Evolutionary conservation across 2,888 invertebrate genomes (phyloP), one percentile per base, ranked within the genome.

Genomic region (Anoplius nigerrimus): DNA sequence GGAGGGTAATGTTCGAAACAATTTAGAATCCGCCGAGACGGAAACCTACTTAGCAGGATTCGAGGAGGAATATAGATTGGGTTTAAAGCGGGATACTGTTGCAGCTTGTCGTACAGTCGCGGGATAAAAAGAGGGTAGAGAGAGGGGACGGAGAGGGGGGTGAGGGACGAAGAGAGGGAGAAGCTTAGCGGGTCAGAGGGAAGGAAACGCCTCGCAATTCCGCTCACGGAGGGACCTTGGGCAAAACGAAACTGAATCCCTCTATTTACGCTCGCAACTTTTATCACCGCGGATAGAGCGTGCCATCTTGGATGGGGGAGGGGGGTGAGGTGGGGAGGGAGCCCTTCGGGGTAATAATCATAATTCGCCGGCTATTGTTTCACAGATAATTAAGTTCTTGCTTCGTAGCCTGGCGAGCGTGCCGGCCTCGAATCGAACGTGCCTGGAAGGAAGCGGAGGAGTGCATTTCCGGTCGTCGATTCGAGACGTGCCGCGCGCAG

Each of bases 311-410:
- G n/a, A n/a, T n/a, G n/a, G n/a, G n/a, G n/a, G n/a, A n/a, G n/a
- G n/a, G n/a, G n/a, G n/a, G n/a, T n/a, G n/a, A 57, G 62, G 18
- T 18, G 24, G 48, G 70, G 75, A 79, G 82, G 75, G 62, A 60
- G 72, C 66, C 59, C 65, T n/a, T n/a, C n/a, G n/a, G 69, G 74
- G 81, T 79, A 84, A 85, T 84, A 84, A 84, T 84, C 84, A 83
- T 84, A 84, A 84, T 84, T 84, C 80, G 78, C 78, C 72, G 69
- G 78, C 82, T 83, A 85, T 84, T 84, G 85, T 84, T 85, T 83
- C 82, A 79, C 83, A 84, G 84, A 85, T 84, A 84, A 84, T 85
- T 84, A 84, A 85, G 84, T 83, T 85, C 84, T 85, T 84, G 82
- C 80, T 69, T 67, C 69, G 60, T 72, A 73, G 77, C 68, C 71